Evolutionary conservation across 2,888 invertebrate genomes (phyloP), one percentile per base, ranked within the genome.

Genomic region (Standfussiana lucernea): DNA sequence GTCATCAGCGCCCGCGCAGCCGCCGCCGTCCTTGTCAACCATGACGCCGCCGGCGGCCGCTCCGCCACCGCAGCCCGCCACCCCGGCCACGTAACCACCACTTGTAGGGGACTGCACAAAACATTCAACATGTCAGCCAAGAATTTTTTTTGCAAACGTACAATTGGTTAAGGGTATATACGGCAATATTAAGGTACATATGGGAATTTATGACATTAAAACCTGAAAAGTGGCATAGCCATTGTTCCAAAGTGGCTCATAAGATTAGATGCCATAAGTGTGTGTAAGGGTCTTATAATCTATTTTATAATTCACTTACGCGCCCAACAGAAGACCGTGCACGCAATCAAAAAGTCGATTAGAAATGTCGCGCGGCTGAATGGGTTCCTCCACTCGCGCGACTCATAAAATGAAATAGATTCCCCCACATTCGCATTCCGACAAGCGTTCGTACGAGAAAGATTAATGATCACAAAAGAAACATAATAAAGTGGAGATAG

Each of bases 1-100:
- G 93, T 98, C 98, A 90, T 98, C 98, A 0, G 96, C 97, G 84
- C 95, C 96, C 65, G 94, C 96, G 91, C 95, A 95, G 0, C 94
- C 95, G 2, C 94, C 96, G 53, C 92, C 95, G 77, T 96, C 96
- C 88, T 96, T 95, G 72, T 96, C 96, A 47, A 90, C 92, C 64
- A 93, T 89, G 56, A 94, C 94, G 0, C 90, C 94, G 2, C 90
- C 94, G 1, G 87, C 90, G 0, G 89, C 89, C 0, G 90, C 93
- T 5, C 91, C 93, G 0, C 88, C 94, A 1, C 91, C 94, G 79
- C 95, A 95, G 0, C 93, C 94, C 24, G 91, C 91, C 8, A 91
- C 93, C 0, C 91, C 94, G 3, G 93, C 95, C 13, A 93, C 94
- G 90, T 95, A 95, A 1, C 94, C 96, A 72, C 95, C 95, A 86